These are phyloP conservation scores for Endomychus coccineus DNA, from an alignment of 2,888 invertebrate species.

Conservation along the genomic window DNA sequence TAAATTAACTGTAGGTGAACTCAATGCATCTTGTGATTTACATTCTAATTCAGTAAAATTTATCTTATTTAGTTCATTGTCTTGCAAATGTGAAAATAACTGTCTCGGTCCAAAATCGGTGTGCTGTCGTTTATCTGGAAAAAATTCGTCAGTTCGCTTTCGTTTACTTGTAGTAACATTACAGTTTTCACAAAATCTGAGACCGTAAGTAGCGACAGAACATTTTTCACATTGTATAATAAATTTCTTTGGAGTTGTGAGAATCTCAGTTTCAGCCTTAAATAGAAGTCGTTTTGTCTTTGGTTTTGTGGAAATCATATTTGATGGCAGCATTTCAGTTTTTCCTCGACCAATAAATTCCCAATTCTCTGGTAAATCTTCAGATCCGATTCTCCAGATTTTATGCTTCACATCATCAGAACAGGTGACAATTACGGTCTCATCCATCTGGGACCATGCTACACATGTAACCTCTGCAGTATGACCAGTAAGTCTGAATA, in stretches of 20 bases:
- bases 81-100: constrained; percentile 43
- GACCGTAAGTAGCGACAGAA: constrained; percentile 12
- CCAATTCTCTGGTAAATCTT: constrained; percentile 39
- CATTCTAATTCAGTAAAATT: constrained; percentile 26
- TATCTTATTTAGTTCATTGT: constrained; percentile 13
- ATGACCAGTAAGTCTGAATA: constrained; percentile 68
- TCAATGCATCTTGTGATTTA: constrained; percentile 17
- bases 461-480: constrained; percentile 82
- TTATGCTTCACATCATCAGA: constrained; percentile 75
- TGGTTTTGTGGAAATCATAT: too few species aligned
- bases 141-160: constrained; percentile 19
- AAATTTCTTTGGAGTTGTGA: constrained; percentile 22
- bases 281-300: constrained; percentile 9
- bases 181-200: constrained; percentile 30
- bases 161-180: constrained; percentile 33
- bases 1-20: constrained; percentile 61
- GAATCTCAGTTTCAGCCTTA: constrained; percentile 2
- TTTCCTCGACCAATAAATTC: constrained; percentile 31
- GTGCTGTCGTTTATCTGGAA: constrained; percentile 40
- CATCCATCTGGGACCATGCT: constrained; percentile 61
- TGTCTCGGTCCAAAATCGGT: constrained; percentile 44
- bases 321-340: constrained; percentile 30
- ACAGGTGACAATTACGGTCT: constrained; percentile 62
- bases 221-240: constrained; percentile 24
- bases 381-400: constrained; percentile 63